Evolutionary conservation across 2,797 vertebrate species (phyloP).

Genomic region (Tauraco hartlaubi): DNA sequence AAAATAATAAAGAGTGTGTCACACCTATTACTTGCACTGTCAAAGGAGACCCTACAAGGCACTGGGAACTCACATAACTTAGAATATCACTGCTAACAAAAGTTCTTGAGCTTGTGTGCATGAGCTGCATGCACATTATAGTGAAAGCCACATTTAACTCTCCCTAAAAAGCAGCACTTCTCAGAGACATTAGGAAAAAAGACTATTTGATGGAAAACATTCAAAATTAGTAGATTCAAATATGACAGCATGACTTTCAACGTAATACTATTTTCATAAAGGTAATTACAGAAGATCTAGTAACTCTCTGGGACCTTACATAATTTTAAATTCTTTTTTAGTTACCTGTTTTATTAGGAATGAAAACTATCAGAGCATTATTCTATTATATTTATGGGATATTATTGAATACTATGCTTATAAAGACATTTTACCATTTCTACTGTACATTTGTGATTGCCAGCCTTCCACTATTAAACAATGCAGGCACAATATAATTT

Average conservation of each 20-base stretch:
- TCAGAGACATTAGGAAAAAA: neutral
- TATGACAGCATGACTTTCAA: neutral
- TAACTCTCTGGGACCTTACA: neutral
- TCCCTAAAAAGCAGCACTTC: neutral
- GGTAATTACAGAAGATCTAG: neutral
- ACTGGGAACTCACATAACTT: neutral
- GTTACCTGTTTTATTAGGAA: neutral
- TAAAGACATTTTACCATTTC: neutral
- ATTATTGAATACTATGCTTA: neutral
- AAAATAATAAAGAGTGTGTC: neutral
- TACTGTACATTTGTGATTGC: neutral
- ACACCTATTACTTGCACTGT: neutral
- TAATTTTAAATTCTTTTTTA: neutral
- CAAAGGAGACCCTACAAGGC: neutral
- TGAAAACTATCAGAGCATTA: neutral
- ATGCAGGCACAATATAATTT: neutral
- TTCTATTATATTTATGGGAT: neutral
- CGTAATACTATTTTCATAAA: neutral
- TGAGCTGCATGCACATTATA: neutral
- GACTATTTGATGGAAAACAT: neutral
- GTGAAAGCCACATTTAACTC: neutral
- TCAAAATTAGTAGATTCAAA: neutral
- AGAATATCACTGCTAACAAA: neutral
- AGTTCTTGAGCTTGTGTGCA: neutral
- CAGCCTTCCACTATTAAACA: neutral